phyloP scores from a whole-genome alignment of 1,140 invertebrate species.

The Atta texana region DNA sequence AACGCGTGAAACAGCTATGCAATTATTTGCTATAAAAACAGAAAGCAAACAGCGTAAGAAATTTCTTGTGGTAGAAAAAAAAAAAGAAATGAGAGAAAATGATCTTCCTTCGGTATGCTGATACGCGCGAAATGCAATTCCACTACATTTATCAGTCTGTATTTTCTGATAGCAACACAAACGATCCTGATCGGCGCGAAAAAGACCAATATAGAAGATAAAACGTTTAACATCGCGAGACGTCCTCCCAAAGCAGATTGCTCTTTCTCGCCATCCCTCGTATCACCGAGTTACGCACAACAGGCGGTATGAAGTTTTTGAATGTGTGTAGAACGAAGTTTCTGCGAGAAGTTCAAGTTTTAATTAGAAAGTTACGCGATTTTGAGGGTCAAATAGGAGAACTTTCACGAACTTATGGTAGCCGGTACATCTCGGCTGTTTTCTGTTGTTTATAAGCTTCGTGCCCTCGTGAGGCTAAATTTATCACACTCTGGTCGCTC shows the following conservation, averaged over 20 bases:
- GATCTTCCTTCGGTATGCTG: not conserved
- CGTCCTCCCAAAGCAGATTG: not conserved
- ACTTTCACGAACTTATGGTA: constrained; percentile 25
- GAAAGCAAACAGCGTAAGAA: constrained; percentile 5
- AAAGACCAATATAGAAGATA: constrained; percentile 6
- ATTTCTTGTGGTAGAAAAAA: not conserved
- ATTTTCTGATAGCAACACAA: not conserved
- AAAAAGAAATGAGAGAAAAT: not conserved
- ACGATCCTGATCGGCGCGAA: not conserved
- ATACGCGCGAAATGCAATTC: not conserved
- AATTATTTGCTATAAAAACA: constrained; percentile 44
- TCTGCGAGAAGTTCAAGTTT: constrained; percentile 68
- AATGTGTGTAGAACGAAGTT: constrained; percentile 61
- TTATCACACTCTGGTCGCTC: constrained; percentile 71
- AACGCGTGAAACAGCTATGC: constrained; percentile 20
- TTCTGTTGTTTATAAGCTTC: constrained; percentile 66
- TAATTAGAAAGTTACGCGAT: constrained; percentile 76
- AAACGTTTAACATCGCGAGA: constrained; percentile 11
- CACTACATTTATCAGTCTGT: constrained; percentile 21
- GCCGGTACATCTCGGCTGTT: constrained; percentile 21
- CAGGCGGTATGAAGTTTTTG: constrained; percentile 36
- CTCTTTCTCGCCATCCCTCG: not conserved
- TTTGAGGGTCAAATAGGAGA: constrained; percentile 71
- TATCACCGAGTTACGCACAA: constrained; percentile 52
- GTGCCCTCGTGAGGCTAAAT: constrained; percentile 49